A percentile compares a stretch with the other conserved stretches of the same genome.
Evolutionary conservation across 35 echinoderm and acorn worm species (phyloP).

Genomic region (Heliocidaris tuberculata): DNA sequence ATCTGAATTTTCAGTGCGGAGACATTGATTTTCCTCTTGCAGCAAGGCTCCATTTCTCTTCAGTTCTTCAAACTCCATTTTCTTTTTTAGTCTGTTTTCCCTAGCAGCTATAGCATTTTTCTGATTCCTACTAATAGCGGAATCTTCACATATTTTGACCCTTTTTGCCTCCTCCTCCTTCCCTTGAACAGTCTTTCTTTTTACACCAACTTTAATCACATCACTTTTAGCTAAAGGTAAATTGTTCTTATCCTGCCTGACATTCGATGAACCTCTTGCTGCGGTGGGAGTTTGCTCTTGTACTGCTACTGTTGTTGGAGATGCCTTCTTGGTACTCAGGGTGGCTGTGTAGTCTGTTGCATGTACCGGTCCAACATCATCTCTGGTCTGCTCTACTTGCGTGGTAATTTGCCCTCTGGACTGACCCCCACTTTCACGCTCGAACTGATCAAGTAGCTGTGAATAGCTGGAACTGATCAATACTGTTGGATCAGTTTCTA

Average conservation of each 20-base stretch:
- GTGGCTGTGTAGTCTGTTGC: neutral
- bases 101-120: constrained; percentile 79
- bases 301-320: neutral
- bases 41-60: constrained; percentile 23
- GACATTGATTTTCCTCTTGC: constrained; percentile 44
- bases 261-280: neutral
- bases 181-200: neutral
- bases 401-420: neutral
- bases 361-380: neutral
- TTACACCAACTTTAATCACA: neutral
- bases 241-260: neutral
- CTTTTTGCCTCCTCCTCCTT: neutral
- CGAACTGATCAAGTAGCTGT: neutral
- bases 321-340: neutral
- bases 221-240: neutral
- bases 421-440: neutral
- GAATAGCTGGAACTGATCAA: neutral
- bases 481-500: neutral
- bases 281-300: neutral
- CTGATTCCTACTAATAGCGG: neutral
- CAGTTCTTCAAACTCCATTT: constrained; percentile 50
- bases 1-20: constrained; percentile 40
- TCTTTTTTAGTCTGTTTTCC: constrained; percentile 76
- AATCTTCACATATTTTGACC: neutral
- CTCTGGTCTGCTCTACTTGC: neutral